Percentiles rank a stretch among this genome's conserved stretches.
Conservation (phyloP, 2,888 invertebrate species). For the Thymelicus sylvestris region DNA sequence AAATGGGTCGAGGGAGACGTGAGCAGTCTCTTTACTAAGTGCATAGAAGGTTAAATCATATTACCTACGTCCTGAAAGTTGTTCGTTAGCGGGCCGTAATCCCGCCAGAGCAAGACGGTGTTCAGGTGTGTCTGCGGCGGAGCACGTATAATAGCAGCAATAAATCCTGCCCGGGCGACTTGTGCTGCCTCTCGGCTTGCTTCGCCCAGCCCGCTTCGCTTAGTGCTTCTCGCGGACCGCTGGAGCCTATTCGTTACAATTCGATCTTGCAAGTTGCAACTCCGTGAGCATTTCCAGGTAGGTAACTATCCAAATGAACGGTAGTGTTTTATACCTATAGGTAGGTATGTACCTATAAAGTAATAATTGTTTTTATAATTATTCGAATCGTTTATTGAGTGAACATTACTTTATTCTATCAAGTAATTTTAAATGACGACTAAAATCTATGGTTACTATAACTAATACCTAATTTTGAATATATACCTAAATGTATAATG, state of each 20-base stretch:
- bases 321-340: background rate
- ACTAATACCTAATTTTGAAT: too few relatives aligned
- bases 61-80: slow-evolving; percentile 46
- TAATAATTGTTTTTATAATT: too few relatives aligned
- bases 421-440: too few relatives aligned
- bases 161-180: slow-evolving; percentile 73
- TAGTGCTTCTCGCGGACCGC: slow-evolving; percentile 45
- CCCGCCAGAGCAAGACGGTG: slow-evolving; percentile 53
- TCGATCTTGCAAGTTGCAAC: slow-evolving; percentile 66
- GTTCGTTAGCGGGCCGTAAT: slow-evolving; percentile 55
- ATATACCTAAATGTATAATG: too few relatives aligned
- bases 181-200: slow-evolving; percentile 48
- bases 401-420: too few relatives aligned
- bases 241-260: slow-evolving; percentile 72
- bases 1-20: slow-evolving; percentile 21
- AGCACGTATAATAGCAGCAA: slow-evolving; percentile 77
- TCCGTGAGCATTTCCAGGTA: background rate
- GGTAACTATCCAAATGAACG: background rate
- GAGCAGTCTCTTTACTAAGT: slow-evolving; percentile 43
- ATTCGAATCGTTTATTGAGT: too few relatives aligned
- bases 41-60: slow-evolving; percentile 51
- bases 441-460: too few relatives aligned
- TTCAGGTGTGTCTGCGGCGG: slow-evolving; percentile 51
- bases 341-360: background rate
- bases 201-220: background rate